A percentile compares a stretch with the other conserved stretches of the same genome.
Conservation (phyloP, 2,797 vertebrate genomes). For the Falco biarmicus region DNA sequence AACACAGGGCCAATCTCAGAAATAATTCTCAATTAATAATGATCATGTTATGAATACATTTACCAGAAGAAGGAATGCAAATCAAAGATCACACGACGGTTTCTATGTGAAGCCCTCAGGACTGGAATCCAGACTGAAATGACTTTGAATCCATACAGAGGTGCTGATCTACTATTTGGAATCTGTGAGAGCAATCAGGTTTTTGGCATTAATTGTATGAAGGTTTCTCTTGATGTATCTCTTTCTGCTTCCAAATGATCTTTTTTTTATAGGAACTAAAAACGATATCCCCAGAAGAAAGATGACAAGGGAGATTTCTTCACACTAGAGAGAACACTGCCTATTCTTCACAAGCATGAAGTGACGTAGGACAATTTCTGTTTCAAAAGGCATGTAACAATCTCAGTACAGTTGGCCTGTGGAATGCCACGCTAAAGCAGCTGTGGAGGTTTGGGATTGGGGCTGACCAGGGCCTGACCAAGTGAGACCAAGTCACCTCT, state of each 20-base stretch:
- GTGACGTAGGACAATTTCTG: background rate
- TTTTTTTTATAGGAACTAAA: background rate
- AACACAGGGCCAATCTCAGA: slow-evolving; percentile 21
- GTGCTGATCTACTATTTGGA: background rate
- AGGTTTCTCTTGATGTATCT: background rate
- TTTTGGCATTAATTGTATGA: background rate
- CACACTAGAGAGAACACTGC: background rate
- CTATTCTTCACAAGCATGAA: background rate
- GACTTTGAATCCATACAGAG: background rate
- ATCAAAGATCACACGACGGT: background rate
- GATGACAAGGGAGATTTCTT: background rate
- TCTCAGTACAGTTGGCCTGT: too few species aligned
- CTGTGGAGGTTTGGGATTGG: accelerated
- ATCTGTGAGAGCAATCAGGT: background rate
- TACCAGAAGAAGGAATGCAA: slow-evolving; percentile 5
- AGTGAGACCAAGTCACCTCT: background rate
- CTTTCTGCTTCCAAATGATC: background rate
- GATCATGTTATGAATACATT: slow-evolving; percentile 21
- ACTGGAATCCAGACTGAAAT: background rate
- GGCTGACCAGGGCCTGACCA: background rate
- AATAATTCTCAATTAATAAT: slow-evolving; percentile 39
- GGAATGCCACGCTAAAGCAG: background rate
- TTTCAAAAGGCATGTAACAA: background rate
- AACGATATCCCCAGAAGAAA: background rate
- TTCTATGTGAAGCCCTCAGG: background rate